Conservation (phyloP, 2,113 vertebrate species). For the Rhinogobius similis region DNA sequence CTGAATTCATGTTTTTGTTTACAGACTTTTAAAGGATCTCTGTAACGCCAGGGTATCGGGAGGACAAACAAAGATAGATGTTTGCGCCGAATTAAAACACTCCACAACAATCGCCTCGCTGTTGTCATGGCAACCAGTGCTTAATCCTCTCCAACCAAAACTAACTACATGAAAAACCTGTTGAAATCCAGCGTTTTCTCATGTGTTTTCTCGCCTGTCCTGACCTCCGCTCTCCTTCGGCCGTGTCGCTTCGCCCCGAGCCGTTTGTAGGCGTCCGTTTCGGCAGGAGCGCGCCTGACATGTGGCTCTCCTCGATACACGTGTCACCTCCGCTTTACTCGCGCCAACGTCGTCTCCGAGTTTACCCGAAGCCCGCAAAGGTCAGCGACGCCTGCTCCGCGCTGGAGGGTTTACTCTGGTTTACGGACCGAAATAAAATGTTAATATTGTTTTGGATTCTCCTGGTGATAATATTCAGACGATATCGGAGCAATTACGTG, state of each 20-base stretch:
- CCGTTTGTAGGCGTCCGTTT: slow-evolving; percentile 53
- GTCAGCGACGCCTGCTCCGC: slow-evolving; percentile 62
- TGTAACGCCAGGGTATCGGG: no score
- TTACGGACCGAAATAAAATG: neutral
- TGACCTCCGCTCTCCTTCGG: slow-evolving; percentile 43
- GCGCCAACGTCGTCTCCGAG: slow-evolving; percentile 50
- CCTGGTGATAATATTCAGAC: neutral
- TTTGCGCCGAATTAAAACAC: neutral
- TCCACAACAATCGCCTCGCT: no score
- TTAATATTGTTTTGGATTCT: neutral
- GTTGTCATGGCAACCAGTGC: neutral
- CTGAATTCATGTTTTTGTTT: no score
- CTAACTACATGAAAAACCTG: neutral
- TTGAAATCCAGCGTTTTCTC: no score
- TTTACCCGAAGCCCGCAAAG: slow-evolving; percentile 74
- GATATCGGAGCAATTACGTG: neutral
- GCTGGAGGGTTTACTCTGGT: slow-evolving; percentile 46
- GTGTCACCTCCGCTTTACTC: slow-evolving; percentile 72
- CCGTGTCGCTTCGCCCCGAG: slow-evolving; percentile 44
- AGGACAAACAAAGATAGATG: no score
- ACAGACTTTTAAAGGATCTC: no score
- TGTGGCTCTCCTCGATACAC: slow-evolving; percentile 71
- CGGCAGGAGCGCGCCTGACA: slow-evolving; percentile 62
- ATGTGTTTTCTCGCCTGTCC: no score
- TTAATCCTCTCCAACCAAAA: neutral